Percentiles rank a stretch among this genome's conserved stretches.
These are phyloP conservation scores for Ypsolopha sequella DNA, from an alignment of 2,888 invertebrate species.

Conservation along the genomic window DNA sequence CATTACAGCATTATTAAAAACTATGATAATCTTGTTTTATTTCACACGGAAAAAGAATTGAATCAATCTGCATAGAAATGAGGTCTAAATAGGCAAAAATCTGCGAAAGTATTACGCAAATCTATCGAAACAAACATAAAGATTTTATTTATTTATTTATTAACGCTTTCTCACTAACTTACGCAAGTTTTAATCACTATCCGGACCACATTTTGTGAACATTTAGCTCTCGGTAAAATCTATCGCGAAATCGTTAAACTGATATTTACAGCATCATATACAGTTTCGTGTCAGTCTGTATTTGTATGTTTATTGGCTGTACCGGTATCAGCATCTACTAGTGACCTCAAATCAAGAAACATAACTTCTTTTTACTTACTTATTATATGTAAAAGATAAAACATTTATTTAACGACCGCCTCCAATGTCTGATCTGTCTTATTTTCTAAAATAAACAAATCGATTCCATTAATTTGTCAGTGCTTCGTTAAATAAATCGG, in stretches of 20 bases:
- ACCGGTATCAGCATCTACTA: neutral
- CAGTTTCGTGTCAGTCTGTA: neutral
- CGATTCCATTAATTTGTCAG: neutral
- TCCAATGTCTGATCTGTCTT: neutral
- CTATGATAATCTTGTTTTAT: too few species aligned
- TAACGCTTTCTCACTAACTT: neutral
- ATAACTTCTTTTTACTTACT: neutral
- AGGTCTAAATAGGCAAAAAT: neutral
- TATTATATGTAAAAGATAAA: neutral
- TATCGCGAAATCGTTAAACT: neutral
- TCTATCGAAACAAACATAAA: neutral
- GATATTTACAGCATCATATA: neutral
- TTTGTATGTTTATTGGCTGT: neutral
- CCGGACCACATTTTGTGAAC: too few species aligned
- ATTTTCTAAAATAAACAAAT: neutral
- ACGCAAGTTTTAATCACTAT: too few species aligned
- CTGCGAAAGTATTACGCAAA: neutral
- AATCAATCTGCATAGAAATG: too few species aligned
- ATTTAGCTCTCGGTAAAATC: neutral
- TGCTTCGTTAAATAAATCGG: neutral
- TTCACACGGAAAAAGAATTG: too few species aligned
- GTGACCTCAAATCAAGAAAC: neutral
- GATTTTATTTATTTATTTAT: neutral
- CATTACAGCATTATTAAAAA: too few species aligned
- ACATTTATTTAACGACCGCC: neutral